Evolutionary conservation across 1,140 invertebrate species (phyloP).

Genomic region (Ooceraea biroi): DNA sequence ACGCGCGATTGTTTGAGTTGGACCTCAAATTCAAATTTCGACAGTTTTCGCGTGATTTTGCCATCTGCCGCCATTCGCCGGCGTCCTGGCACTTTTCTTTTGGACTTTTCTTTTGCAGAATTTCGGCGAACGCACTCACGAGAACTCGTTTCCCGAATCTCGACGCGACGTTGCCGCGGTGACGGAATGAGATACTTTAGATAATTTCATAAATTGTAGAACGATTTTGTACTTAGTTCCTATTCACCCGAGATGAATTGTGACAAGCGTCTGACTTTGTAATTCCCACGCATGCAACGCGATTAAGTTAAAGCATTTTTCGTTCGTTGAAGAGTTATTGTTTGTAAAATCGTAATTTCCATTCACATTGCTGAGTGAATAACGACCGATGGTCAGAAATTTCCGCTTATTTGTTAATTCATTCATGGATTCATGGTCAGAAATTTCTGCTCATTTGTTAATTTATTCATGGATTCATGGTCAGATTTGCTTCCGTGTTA

Average conservation of each 20-base stretch:
- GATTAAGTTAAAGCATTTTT: slow-evolving; percentile 17
- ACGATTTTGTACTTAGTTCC: slow-evolving; percentile 49
- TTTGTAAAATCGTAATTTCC: background rate
- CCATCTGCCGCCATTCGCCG: background rate
- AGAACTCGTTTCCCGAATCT: slow-evolving; percentile 2
- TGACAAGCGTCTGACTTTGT: slow-evolving; percentile 41
- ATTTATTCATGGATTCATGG: background rate
- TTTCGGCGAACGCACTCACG: background rate
- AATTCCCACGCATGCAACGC: slow-evolving; percentile 10
- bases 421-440: slow-evolving; percentile 30
- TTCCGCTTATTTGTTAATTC: slow-evolving; percentile 21
- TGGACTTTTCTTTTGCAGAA: background rate
- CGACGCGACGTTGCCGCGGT: slow-evolving; percentile 13
- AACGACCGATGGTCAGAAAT: background rate
- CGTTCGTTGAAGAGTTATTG: background rate
- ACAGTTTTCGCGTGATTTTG: background rate
- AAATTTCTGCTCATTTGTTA: slow-evolving; percentile 13
- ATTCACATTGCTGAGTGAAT: background rate
- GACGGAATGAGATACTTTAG: slow-evolving; percentile 42
- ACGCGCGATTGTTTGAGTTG: background rate
- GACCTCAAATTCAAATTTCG: background rate
- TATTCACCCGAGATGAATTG: slow-evolving; percentile 49
- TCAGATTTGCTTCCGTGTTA: slow-evolving; percentile 35
- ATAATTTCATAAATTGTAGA: slow-evolving; percentile 40
- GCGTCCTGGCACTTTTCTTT: background rate